These are phyloP conservation scores for Drosophila hawaiiensis DNA, from an alignment of 2,888 invertebrate species.

Conservation along the genomic window DNA sequence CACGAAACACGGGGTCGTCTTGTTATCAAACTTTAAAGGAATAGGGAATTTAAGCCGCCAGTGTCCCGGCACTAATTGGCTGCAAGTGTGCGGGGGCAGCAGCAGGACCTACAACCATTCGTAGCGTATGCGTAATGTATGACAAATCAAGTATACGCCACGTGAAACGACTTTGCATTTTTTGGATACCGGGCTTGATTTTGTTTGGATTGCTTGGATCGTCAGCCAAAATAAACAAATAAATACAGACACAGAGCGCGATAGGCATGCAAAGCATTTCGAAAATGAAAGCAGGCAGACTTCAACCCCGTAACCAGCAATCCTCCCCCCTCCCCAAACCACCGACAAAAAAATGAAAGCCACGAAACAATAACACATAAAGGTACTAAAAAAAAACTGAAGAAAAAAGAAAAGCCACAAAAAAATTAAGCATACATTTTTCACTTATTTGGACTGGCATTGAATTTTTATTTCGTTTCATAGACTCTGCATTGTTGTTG, in stretches of 20 bases:
- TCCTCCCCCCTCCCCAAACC: not conserved
- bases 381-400: constrained; percentile 9
- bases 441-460: constrained; percentile 72
- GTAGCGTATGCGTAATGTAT: constrained; percentile 68
- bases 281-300: constrained; percentile 34
- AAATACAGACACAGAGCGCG: constrained; percentile 1
- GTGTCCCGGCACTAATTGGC: constrained; percentile 60
- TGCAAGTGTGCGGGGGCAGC: constrained; percentile 44
- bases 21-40: constrained; percentile 56
- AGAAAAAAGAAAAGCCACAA: constrained; percentile 8
- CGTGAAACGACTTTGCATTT: constrained; percentile 29
- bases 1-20: not conserved
- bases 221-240: constrained; percentile 49
- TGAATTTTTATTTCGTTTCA: constrained; percentile 69
- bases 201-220: constrained; percentile 49
- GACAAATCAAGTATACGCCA: constrained; percentile 74
- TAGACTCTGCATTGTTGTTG: constrained; percentile 53
- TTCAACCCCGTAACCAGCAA: not conserved
- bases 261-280: constrained; percentile 59
- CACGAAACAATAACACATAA: constrained; percentile 37
- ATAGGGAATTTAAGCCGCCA: constrained; percentile 40
- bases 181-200: constrained; percentile 48
- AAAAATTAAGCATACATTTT: constrained; percentile 68
- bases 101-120: not conserved
- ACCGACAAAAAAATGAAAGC: not conserved